These are phyloP conservation scores for Pogonophryne albipinna DNA, from an alignment of 2,797 vertebrate species.

Conservation along the genomic window DNA sequence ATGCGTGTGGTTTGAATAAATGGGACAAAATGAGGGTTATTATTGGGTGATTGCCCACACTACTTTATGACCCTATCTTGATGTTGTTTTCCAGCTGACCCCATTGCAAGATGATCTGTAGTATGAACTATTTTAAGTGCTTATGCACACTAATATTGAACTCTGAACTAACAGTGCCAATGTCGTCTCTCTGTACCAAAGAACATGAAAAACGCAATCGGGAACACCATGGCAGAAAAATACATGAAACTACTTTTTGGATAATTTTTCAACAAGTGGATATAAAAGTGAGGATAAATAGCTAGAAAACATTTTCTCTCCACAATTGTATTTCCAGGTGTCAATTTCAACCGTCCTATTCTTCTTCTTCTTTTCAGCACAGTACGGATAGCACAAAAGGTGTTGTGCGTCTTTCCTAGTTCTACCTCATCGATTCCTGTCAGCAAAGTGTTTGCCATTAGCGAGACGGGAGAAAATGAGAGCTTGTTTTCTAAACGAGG, in stretches of 20 bases:
- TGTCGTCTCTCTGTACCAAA: too few relatives aligned
- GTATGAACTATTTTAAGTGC: too few relatives aligned
- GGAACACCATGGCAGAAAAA: not conserved
- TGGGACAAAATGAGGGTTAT: too few relatives aligned
- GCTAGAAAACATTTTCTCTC: too few relatives aligned
- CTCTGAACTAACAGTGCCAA: not conserved
- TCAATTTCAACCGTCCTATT: not conserved
- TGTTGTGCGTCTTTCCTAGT: slow-evolving; percentile 7
- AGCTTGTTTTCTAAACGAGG: slow-evolving; percentile 14
- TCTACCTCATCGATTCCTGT: not conserved
- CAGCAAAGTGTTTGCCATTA: slow-evolving; percentile 3
- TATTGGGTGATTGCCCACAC: too few relatives aligned
- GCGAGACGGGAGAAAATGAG: slow-evolving; percentile 8
- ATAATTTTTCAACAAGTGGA: not conserved
- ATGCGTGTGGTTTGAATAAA: too few relatives aligned
- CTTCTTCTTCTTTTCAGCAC: not conserved
- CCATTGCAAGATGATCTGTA: too few relatives aligned
- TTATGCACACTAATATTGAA: not conserved
- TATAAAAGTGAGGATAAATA: too few relatives aligned
- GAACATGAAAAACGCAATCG: too few relatives aligned
- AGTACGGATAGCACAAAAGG: not conserved
- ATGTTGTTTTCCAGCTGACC: too few relatives aligned
- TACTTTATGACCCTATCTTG: too few relatives aligned
- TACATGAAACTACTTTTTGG: not conserved
- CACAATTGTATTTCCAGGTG: not conserved